Percentiles rank a stretch among this genome's conserved stretches.
Evolutionary conservation across 2,113 vertebrate species (phyloP).

Genomic region (Climacteris rufus): DNA sequence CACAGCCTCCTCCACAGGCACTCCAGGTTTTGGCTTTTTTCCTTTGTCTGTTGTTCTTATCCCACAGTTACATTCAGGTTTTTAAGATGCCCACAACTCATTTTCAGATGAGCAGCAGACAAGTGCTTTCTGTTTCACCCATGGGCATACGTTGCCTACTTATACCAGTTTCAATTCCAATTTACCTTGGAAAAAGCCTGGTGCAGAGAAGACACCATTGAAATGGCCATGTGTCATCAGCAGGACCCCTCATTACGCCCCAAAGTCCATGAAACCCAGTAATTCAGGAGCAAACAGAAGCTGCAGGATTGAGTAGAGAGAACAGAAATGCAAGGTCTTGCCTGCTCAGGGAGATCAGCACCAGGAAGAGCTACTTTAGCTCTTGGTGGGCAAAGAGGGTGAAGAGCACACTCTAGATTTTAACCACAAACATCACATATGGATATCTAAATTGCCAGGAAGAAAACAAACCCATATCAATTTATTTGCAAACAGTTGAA

Average conservation of each 20-base stretch:
- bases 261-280: background rate
- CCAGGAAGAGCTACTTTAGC: background rate
- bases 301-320: background rate
- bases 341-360: background rate
- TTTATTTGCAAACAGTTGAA: conserved; percentile 18
- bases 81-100: background rate
- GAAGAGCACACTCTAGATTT: background rate
- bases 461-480: background rate
- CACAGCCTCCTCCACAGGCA: background rate
- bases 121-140: background rate
- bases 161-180: background rate
- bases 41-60: background rate
- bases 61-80: background rate
- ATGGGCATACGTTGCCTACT: background rate
- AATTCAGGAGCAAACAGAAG: background rate
- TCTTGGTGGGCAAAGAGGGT: background rate
- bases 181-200: background rate
- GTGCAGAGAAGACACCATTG: background rate
- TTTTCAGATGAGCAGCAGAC: background rate
- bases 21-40: background rate
- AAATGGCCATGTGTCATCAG: background rate
- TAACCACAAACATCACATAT: background rate
- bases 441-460: background rate
- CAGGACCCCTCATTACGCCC: background rate
- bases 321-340: background rate